Base-by-base conservation (phyloP, 1,140 invertebrate species). In the Centruroides vittatus region DNA sequence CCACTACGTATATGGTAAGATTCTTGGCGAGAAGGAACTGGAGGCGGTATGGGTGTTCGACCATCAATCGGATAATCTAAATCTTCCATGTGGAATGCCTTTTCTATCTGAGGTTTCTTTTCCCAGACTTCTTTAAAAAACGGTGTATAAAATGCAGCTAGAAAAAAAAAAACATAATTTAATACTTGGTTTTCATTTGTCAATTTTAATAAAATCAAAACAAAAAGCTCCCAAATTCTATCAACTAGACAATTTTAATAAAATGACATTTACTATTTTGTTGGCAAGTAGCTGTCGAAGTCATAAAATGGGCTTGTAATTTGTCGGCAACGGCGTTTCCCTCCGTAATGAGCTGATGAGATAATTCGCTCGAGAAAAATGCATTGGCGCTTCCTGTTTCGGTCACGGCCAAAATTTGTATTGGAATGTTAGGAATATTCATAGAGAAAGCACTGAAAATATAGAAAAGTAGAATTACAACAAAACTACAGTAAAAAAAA, bases 91-190 rank as follows among this genome's bases (percentile, higher is more conserved):
- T 89, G 85, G 74, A 94, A 89, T 3, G 88, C 88, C 71, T 89
- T 86, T 71, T 96, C 93, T 60, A 94, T 93, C 76, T 94, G 89
- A 47, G 89, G 88, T 68, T 96, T 94, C 68, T 91, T 88, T 69
- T 94, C 90, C 89, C 90, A 94, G 12, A 92, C 89, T 74, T 92
- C 89, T 73, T 93, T 91, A 75, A 97, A 92, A 76, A 98, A 97
- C 57, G 90, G 91, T 54, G 88, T 91, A 73, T 93, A 97, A 75
- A 93, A 93, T 50, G 89, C 89, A 70, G 89, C 90, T 93, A 73
- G 4, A 81, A 71, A 36, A 59, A 61, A 59, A 58, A 65, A 23
- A 23, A 23, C 23, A 23, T 23, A 23, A 23, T 23, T 23, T 23
- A 23, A 23, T 23, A 23, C 23, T 23, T 23, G 2, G 0, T 23